These are phyloP conservation scores for Philereme vetulata DNA, from an alignment of 2,888 invertebrate genomes.

Conservation along the genomic window DNA sequence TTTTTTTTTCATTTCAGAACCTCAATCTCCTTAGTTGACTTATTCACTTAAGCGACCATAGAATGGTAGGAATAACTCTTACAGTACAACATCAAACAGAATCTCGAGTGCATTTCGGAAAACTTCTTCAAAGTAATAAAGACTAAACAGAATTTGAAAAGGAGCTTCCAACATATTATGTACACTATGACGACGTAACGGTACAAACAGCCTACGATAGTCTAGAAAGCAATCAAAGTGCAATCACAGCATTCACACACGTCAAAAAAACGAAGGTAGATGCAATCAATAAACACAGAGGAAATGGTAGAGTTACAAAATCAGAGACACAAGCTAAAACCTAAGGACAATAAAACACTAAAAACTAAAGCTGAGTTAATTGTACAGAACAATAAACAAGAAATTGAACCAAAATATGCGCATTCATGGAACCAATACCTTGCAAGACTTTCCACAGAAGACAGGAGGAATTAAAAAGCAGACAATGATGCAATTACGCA, in stretches of 20 bases:
- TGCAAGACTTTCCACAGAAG: no score
- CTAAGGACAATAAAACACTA: neutral
- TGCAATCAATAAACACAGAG: neutral
- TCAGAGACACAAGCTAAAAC: neutral
- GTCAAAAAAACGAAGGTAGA: neutral
- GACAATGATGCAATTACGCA: no score
- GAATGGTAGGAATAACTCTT: slow-evolving; percentile 6
- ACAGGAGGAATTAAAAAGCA: no score
- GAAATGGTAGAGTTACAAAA: slow-evolving; percentile 1
- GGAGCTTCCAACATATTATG: neutral
- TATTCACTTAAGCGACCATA: slow-evolving; percentile 8
- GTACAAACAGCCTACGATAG: neutral
- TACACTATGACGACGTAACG: neutral
- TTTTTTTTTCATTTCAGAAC: neutral
- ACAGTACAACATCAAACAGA: neutral
- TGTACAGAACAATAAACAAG: slow-evolving; percentile 6
- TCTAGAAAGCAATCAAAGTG: neutral
- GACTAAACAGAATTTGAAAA: neutral
- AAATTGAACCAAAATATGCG: slow-evolving; percentile 3
- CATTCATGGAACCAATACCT: no score
- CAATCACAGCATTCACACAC: neutral
- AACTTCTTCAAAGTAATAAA: neutral
- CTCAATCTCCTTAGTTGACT: neutral
- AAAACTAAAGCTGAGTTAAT: neutral
- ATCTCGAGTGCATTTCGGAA: slow-evolving; percentile 4